phyloP scores from a whole-genome alignment of 2,888 invertebrate species.

The Sarcophaga rosellei region DNA sequence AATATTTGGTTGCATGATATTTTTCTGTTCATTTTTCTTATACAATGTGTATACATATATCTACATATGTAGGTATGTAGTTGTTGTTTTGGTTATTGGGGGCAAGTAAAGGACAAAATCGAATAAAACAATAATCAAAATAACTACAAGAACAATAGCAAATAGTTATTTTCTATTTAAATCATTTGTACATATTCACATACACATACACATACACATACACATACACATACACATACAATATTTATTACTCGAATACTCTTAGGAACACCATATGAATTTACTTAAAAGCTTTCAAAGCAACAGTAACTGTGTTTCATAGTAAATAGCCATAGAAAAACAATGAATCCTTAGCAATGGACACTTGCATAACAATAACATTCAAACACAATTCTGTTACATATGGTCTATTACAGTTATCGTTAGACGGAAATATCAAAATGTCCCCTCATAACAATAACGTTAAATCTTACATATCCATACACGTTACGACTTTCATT shows the following conservation, averaged over 20 bases:
- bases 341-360: not conserved
- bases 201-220: too few relatives aligned
- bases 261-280: not conserved
- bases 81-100: not conserved
- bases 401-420: too few relatives aligned
- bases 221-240: not conserved
- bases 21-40: not conserved
- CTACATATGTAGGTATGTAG: not conserved
- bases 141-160: not conserved
- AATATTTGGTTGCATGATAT: not conserved
- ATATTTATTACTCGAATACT: not conserved
- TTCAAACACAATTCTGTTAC: not conserved
- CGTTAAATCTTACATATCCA: too few relatives aligned
- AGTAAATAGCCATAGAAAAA: not conserved
- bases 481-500: too few relatives aligned
- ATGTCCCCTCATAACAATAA: too few relatives aligned
- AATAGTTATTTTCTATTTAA: too few relatives aligned
- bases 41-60: too few relatives aligned
- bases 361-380: not conserved
- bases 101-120: not conserved
- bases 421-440: not conserved
- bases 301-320: not conserved
- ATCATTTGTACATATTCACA: not conserved
- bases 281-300: not conserved
- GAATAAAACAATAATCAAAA: constrained; percentile 3